Evolutionary conservation across 1,140 invertebrate genomes (phyloP).

Genomic region (Penaeus chinensis): DNA sequence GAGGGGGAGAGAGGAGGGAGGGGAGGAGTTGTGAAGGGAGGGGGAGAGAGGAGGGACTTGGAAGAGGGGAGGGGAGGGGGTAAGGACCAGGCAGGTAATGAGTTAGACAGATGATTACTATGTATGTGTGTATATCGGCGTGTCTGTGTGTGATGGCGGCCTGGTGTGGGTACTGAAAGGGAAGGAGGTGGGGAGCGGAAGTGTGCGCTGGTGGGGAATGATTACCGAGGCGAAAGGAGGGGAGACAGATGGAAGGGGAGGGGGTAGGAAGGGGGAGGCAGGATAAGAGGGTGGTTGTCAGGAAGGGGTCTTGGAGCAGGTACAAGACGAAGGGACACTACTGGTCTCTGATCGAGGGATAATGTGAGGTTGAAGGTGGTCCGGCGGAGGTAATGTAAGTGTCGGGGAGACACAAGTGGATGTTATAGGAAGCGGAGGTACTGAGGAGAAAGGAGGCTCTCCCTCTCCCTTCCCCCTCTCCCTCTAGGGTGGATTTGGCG

Average conservation of each 20-base stretch:
- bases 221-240: not conserved
- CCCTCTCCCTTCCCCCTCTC: constrained; percentile 1
- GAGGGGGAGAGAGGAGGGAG: not conserved
- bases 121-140: not conserved
- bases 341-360: not conserved
- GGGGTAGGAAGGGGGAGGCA: not conserved
- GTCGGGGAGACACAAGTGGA: too few species aligned
- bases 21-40: not conserved
- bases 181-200: too few species aligned
- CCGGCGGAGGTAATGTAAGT: too few species aligned
- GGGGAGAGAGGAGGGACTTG: not conserved
- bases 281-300: not conserved
- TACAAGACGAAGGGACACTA: not conserved
- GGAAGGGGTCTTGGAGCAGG: too few species aligned
- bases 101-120: not conserved
- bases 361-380: too few species aligned
- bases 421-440: too few species aligned
- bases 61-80: not conserved
- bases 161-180: too few species aligned
- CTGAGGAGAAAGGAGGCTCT: not conserved
- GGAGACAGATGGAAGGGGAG: constrained; percentile 6
- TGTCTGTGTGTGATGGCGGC: not conserved
- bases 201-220: too few species aligned
- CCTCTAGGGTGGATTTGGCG: not conserved
- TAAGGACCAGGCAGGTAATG: not conserved